Evolutionary conservation across 2,888 invertebrate species (phyloP).

Genomic region (Melipona beecheii): DNA sequence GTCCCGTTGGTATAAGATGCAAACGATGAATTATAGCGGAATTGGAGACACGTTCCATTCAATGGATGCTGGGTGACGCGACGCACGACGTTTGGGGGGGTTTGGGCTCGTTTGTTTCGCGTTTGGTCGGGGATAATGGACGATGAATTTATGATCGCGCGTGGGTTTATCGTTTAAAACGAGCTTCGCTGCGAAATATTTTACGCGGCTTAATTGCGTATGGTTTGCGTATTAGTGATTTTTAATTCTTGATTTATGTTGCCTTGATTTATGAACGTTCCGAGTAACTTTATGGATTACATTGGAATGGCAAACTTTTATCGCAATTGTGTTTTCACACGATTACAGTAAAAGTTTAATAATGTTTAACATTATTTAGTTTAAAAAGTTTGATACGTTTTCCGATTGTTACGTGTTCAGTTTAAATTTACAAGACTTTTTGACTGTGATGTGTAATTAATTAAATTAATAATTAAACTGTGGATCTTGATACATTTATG

Average conservation of each 20-base stretch:
- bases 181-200: no score
- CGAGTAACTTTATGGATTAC: background rate
- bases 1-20: background rate
- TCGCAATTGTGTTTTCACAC: no score
- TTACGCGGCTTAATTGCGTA: background rate
- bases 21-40: conserved; percentile 17
- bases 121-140: background rate
- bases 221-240: background rate
- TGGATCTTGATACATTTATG: no score
- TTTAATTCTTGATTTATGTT: background rate
- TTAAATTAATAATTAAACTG: no score
- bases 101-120: background rate
- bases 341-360: no score
- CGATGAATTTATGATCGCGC: background rate
- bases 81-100: background rate
- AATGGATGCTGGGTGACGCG: background rate
- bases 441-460: no score
- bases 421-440: no score
- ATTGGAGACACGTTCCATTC: background rate
- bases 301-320: no score
- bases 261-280: background rate
- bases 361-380: no score
- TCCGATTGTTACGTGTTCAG: no score
- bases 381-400: no score
- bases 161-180: background rate